Percentiles rank a stretch among this genome's conserved stretches.
phyloP scores from a whole-genome alignment of 2,113 vertebrate genomes.

The Urocitellus parryii region DNA sequence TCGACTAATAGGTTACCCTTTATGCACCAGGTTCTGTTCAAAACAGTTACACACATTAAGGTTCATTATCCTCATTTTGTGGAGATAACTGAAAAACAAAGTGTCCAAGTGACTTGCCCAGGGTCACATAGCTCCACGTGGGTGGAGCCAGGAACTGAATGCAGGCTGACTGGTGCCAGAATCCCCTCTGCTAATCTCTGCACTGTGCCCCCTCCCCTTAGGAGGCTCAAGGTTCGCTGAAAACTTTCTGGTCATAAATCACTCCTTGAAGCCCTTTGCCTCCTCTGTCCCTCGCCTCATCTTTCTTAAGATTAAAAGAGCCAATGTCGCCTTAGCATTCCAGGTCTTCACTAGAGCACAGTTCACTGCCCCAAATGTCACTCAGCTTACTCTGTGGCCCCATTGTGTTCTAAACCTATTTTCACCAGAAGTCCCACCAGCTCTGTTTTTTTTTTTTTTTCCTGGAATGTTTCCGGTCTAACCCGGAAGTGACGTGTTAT shows the following conservation, averaged over 20 bases:
- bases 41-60: neutral
- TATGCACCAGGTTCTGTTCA: neutral
- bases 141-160: neutral
- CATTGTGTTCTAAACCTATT: neutral
- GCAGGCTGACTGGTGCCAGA: accelerated
- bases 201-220: accelerated
- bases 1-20: neutral
- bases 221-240: accelerated
- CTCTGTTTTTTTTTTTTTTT: neutral
- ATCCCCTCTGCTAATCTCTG: neutral
- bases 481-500: neutral
- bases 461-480: neutral
- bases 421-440: neutral
- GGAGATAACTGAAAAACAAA: neutral
- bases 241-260: neutral
- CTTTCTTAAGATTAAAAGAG: neutral
- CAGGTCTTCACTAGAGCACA: neutral
- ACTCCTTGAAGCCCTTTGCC: neutral
- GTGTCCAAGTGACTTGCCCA: neutral
- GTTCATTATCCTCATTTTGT: neutral
- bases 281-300: neutral
- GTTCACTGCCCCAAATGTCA: neutral
- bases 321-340: neutral
- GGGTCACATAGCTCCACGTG: neutral
- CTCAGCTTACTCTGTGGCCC: neutral